Evolutionary conservation across 2,113 vertebrate species (phyloP), one percentile per base, ranked within the genome.

Genomic region (Erpornis zantholeuca): DNA sequence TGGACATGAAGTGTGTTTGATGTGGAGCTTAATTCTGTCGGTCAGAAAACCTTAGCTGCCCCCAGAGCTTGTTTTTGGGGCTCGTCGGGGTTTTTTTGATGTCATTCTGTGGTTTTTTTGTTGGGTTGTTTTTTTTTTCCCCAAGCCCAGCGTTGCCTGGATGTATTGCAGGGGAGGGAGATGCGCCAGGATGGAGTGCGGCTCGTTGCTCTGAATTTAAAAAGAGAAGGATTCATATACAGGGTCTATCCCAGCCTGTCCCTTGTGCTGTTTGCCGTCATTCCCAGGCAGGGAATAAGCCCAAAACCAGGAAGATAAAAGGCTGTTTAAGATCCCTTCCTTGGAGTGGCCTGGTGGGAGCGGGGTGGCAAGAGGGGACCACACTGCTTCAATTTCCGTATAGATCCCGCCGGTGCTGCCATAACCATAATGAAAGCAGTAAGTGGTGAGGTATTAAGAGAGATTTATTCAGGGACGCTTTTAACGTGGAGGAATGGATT

Each of bases 401-500:
- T 96, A 94, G 97, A 98, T 98, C 97, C 97, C 89, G 69, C 94
- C 78, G 86, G 97, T 95, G 73, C 96, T 96, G 97, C 98, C 82
- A 63, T 97, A 97, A 96, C 98, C 97, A 97, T 98, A 98, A 98
- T 98, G 98, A 98, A 98, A 97, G 98, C 97, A 94, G 98, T 97
- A 97, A 98, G 97, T 97, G 86, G 97, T 44, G 60, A 72, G 79
- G 97, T 95, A 97, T 98, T 98, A 98, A 97, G 97, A 84, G 97
- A 97, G 98, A 98, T 98, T 98, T 98, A 98, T 95, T 94, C 95
- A 80, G 95, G 97, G 97, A 97, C 50, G 95, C 97, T 97, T 97
- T 97, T 97, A 97, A 97, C 97, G 82, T 85, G 97, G 95, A 97
- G 98, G 94, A 96, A 98, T 97, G 96, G 97, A 96, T 98, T 97